Conservation (phyloP, 2,797 vertebrate species). For the Lemur catta region DNA sequence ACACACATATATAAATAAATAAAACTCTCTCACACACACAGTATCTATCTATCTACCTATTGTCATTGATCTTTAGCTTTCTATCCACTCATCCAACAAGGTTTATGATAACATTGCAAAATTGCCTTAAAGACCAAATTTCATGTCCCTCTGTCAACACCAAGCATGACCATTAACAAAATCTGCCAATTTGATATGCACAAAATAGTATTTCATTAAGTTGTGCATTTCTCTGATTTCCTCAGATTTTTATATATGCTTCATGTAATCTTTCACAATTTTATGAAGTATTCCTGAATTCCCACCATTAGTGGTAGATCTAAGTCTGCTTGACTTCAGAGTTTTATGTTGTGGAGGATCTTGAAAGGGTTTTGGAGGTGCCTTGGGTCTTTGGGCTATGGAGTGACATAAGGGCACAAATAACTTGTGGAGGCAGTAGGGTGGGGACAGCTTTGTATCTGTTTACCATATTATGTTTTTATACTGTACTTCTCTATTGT, state of each 20-base stretch:
- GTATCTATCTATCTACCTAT: neutral
- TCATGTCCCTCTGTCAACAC: neutral
- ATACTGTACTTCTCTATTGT: neutral
- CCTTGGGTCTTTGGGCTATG: neutral
- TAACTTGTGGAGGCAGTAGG: neutral
- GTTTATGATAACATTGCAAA: neutral
- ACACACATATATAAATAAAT: neutral
- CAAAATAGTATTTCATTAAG: conserved; percentile 2
- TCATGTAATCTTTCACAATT: neutral
- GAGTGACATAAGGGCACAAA: neutral
- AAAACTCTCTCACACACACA: neutral
- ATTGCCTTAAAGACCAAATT: neutral
- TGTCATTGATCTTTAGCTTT: neutral
- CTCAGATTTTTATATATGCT: neutral
- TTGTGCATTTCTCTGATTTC: neutral
- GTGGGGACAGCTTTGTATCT: neutral
- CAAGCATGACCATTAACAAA: neutral
- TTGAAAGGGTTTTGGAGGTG: neutral
- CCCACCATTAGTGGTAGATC: neutral
- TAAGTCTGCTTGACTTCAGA: neutral
- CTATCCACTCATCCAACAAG: neutral
- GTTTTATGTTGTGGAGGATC: neutral
- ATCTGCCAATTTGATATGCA: neutral
- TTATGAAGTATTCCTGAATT: neutral
- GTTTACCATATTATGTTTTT: neutral